phyloP scores from a whole-genome alignment of 2,113 vertebrate genomes.

The Rhombomys opimus region DNA sequence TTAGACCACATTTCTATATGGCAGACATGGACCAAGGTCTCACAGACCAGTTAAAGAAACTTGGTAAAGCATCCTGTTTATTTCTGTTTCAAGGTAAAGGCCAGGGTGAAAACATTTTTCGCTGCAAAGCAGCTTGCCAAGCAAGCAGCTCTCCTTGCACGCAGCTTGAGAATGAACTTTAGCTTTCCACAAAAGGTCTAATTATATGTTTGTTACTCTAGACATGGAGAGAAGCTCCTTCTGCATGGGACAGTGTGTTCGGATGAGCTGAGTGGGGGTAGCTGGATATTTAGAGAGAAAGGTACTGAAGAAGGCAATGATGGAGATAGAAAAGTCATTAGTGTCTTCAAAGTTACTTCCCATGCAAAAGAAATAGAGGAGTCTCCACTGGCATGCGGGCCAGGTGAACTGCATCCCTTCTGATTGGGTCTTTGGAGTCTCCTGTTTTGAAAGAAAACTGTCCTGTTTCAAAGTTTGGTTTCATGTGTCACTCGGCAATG shows the following conservation, averaged over 20 bases:
- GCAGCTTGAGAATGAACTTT: no score
- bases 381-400: rapidly evolving
- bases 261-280: not conserved
- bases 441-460: not conserved
- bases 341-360: not conserved
- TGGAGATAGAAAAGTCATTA: no score
- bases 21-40: no score
- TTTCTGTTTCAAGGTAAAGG: no score
- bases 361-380: not conserved
- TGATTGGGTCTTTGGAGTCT: not conserved
- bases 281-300: not conserved
- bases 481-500: not conserved
- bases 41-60: no score
- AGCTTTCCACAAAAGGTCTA: no score
- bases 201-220: not conserved
- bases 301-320: not conserved
- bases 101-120: no score
- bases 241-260: not conserved
- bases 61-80: no score
- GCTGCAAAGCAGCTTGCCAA: no score
- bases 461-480: not conserved
- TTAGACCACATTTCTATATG: no score
- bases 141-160: no score
- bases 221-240: not conserved
- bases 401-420: not conserved